phyloP scores from a whole-genome alignment of 2,113 vertebrate genomes.

The Halichoerus grypus region DNA sequence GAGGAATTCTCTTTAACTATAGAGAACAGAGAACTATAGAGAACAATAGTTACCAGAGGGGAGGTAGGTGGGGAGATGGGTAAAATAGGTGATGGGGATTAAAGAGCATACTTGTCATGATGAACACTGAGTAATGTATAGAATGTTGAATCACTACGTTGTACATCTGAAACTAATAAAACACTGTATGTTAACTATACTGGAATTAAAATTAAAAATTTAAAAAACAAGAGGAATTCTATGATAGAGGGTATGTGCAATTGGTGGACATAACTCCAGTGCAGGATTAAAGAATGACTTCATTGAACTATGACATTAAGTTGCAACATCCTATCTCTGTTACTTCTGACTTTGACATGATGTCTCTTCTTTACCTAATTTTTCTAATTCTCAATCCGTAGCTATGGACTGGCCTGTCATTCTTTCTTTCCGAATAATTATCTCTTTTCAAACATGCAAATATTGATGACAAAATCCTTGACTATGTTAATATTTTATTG shows the following conservation, averaged over 20 bases:
- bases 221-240: background rate
- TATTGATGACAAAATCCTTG: background rate
- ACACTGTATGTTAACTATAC: background rate
- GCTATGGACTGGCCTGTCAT: background rate
- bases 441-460: background rate
- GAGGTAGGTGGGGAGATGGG: background rate
- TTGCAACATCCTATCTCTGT: background rate
- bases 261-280: background rate
- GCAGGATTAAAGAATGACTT: background rate
- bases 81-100: background rate
- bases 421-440: background rate
- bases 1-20: background rate
- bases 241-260: background rate
- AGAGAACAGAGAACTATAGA: background rate
- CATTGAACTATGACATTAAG: background rate
- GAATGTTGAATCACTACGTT: background rate
- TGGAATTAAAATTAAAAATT: background rate
- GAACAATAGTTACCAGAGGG: too few relatives aligned
- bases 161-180: background rate
- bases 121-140: background rate
- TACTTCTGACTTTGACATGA: background rate
- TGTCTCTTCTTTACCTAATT: background rate
- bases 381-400: background rate
- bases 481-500: background rate
- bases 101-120: background rate